These are phyloP conservation scores for Leucoptera coffeella DNA, from an alignment of 2,888 invertebrate species.

Conservation along the genomic window DNA sequence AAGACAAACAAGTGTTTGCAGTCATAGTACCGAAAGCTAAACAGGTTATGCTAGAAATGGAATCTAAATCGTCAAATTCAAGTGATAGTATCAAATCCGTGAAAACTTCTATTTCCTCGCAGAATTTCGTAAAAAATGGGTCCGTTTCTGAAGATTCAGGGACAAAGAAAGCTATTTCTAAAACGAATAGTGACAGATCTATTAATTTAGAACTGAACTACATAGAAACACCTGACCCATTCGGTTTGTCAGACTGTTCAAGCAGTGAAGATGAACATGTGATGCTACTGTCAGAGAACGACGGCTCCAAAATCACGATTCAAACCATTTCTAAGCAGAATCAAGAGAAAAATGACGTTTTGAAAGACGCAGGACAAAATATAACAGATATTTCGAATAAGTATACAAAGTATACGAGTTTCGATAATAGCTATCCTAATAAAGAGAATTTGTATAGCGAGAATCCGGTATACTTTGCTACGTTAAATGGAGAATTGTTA, in stretches of 20 bases:
- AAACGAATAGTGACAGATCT: conserved; percentile 21
- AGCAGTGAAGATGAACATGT: conserved; percentile 45
- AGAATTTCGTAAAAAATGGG: conserved; percentile 23
- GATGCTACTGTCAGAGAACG: conserved; percentile 38
- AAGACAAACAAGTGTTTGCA: conserved; percentile 25
- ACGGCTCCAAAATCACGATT: conserved; percentile 43
- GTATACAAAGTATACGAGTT: conserved; percentile 38
- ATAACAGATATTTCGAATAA: conserved; percentile 30
- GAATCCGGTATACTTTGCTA: conserved; percentile 36
- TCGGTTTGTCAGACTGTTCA: conserved; percentile 31
- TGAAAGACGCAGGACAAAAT: conserved; percentile 31
- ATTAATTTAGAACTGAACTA: conserved; percentile 37
- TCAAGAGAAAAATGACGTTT: conserved; percentile 23
- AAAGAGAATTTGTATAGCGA: conserved; percentile 34
- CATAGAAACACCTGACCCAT: conserved; percentile 17
- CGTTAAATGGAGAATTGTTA: conserved; percentile 34
- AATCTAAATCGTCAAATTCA: conserved; percentile 22
- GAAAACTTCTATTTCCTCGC: conserved; percentile 24
- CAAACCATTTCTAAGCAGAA: conserved; percentile 19
- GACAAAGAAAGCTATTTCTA: conserved; percentile 16
- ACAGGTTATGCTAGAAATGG: conserved; percentile 15
- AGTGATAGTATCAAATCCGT: conserved; percentile 25
- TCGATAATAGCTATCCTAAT: conserved; percentile 43
- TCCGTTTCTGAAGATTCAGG: conserved; percentile 42
- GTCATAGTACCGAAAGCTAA: conserved; percentile 42